phyloP scores from a whole-genome alignment of 64 coral and sea anemone species.

The Montipora sp. region DNA sequence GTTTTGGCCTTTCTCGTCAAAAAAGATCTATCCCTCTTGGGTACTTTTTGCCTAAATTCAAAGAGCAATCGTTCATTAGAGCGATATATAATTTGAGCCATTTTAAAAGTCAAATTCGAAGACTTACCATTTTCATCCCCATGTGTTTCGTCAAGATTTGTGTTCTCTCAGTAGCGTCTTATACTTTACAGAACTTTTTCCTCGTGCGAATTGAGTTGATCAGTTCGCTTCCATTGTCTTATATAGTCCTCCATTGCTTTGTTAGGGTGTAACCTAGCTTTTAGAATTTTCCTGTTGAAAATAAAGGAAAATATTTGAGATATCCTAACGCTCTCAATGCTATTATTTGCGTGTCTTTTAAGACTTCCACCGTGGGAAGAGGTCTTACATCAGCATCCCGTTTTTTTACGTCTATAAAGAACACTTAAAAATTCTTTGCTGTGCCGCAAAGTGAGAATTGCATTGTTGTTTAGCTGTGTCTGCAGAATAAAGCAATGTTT shows the following conservation, averaged over 20 bases:
- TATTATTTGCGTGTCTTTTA: background rate
- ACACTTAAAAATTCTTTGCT: constrained; percentile 27
- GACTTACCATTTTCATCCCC: constrained; percentile 35
- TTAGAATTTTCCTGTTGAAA: constrained; percentile 12
- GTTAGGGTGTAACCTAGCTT: constrained; percentile 7
- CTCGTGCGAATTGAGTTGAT: background rate
- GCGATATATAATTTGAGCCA: too few relatives aligned
- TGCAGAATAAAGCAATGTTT: constrained; percentile 4
- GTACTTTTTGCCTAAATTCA: background rate
- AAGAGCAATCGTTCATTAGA: background rate
- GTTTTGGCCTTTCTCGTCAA: too few relatives aligned
- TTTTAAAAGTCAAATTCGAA: too few relatives aligned
- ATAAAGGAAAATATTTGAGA: constrained; percentile 40
- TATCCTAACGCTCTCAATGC: background rate
- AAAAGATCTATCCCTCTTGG: background rate
- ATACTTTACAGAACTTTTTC: background rate
- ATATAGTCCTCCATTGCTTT: constrained; percentile 28
- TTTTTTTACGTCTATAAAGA: background rate
- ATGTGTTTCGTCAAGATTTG: constrained; percentile 4
- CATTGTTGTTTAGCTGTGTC: constrained; percentile 2
- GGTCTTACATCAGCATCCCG: background rate
- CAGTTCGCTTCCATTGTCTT: background rate
- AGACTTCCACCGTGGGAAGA: background rate
- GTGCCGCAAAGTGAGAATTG: constrained; percentile 21
- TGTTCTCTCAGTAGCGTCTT: background rate